These are phyloP conservation scores for Liolophura sinensis DNA, from an alignment of 1,140 invertebrate species.

Conservation along the genomic window DNA sequence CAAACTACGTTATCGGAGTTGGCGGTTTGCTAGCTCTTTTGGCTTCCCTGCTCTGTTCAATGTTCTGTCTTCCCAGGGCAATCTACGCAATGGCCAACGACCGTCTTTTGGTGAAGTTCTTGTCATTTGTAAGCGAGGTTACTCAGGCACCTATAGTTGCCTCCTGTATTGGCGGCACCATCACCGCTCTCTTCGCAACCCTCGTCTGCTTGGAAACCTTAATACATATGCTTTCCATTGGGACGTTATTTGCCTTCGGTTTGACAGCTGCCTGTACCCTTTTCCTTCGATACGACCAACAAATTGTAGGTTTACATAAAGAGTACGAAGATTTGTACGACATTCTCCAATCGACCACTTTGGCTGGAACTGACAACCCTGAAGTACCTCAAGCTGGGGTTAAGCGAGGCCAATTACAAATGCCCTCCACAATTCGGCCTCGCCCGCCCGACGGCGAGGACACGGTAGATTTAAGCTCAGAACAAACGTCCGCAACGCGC, in stretches of 20 bases:
- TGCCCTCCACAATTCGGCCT: too few relatives aligned
- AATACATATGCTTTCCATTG: constrained; percentile 88
- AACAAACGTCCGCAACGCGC: too few relatives aligned
- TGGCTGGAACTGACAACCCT: too few relatives aligned
- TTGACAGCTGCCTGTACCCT: constrained; percentile 85
- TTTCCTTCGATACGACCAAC: constrained; percentile 64
- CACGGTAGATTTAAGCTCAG: too few relatives aligned
- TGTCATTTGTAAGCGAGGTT: constrained; percentile 56
- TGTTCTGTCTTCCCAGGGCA: constrained; percentile 94
- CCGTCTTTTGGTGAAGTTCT: constrained; percentile 82
- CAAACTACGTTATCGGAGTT: constrained; percentile 45
- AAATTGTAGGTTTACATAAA: constrained; percentile 33
- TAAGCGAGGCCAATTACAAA: too few relatives aligned
- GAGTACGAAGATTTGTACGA: constrained; percentile 38
- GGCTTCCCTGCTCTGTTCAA: constrained; percentile 77
- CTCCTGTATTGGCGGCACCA: constrained; percentile 74
- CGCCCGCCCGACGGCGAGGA: too few relatives aligned
- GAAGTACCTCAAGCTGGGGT: too few relatives aligned
- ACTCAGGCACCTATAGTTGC: constrained; percentile 70
- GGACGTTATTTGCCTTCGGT: constrained; percentile 84
- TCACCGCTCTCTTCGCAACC: constrained; percentile 72
- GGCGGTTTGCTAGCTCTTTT: constrained; percentile 49
- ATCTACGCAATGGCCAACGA: constrained; percentile 92
- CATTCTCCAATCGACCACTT: neutral
- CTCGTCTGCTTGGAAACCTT: constrained; percentile 81